These are phyloP conservation scores for Pterocles burchelli DNA, from an alignment of 2,113 vertebrate genomes.

Conservation along the genomic window DNA sequence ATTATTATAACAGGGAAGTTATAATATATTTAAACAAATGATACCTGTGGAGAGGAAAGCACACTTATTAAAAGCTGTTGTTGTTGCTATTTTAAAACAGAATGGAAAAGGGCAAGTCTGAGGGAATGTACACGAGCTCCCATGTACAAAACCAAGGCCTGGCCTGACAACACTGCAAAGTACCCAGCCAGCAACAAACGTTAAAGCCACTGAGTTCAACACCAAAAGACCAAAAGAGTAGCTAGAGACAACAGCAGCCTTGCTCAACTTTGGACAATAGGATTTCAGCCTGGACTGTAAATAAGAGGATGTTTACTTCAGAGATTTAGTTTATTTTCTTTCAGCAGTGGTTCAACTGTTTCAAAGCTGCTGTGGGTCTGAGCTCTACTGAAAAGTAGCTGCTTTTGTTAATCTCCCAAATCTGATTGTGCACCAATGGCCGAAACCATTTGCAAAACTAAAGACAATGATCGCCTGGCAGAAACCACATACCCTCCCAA, in stretches of 20 bases:
- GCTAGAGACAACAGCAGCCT: neutral
- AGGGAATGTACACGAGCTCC: neutral
- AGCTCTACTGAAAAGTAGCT: neutral
- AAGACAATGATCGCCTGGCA: neutral
- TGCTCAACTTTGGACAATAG: neutral
- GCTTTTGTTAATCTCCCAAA: neutral
- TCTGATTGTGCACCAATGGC: neutral
- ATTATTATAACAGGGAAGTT: neutral
- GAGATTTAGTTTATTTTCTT: neutral
- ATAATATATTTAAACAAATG: neutral
- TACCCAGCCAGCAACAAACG: neutral
- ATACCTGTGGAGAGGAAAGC: neutral
- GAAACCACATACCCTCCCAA: neutral
- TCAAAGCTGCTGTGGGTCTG: neutral
- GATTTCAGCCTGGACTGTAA: neutral
- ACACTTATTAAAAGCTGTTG: neutral
- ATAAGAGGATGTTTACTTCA: neutral
- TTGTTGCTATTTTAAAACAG: neutral
- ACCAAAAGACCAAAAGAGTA: neutral
- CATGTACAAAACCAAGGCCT: neutral
- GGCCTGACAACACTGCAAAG: neutral
- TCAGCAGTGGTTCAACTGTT: neutral
- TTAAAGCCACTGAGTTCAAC: neutral
- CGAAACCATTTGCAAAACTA: neutral
- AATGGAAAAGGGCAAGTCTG: neutral